Evolutionary conservation across 2,797 vertebrate genomes (phyloP), one percentile per base, ranked within the genome.

Genomic region (Fringilla coelebs): DNA sequence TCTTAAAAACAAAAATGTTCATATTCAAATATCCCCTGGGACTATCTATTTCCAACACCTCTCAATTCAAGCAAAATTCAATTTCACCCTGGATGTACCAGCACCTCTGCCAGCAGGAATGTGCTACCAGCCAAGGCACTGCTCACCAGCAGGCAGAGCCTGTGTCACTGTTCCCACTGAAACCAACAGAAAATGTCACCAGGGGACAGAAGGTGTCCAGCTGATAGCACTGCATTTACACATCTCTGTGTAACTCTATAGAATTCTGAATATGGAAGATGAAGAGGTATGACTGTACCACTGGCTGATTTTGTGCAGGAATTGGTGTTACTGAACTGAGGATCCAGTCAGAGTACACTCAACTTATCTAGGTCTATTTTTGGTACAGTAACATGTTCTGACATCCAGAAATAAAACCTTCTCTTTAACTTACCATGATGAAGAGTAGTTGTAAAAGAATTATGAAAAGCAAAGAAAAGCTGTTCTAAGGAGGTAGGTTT

Each of bases 351-450:
- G 68, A 78, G 49, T 5, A 67, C 17, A 65, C 49, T 65, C 68
- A 48, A 21, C 29, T 88, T 75, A 74, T 18, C 75, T 40, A 31
- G 34, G 40, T 34, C 66, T 91, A 51, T 88, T 95, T 96, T 46
- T 70, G 55, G 31, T 26, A 51, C 0, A 62, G 46, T 40, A 88
- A 89, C 62, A 60, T 65, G 74, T 46, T 80, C 88, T 83, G 70
- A 49, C 31, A 78, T 13, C 36, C 62, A 72, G 60, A 75, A 85
- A 85, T 43, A 81, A 89, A 80, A 87, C 29, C 40, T 65, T 61
- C 32, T 51, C 54, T 85, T 68, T 16, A 67, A 41, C 31, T 49
- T 24, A 24, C 34, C 25, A 41, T 1, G 31, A 34, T 10, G 12
- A 49, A 80, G 17, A 67, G n/a, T 1, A 67, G 40, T 32, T 60